Evolutionary conservation across 2,797 vertebrate genomes (phyloP).

Genomic region (Danionella dracula): DNA sequence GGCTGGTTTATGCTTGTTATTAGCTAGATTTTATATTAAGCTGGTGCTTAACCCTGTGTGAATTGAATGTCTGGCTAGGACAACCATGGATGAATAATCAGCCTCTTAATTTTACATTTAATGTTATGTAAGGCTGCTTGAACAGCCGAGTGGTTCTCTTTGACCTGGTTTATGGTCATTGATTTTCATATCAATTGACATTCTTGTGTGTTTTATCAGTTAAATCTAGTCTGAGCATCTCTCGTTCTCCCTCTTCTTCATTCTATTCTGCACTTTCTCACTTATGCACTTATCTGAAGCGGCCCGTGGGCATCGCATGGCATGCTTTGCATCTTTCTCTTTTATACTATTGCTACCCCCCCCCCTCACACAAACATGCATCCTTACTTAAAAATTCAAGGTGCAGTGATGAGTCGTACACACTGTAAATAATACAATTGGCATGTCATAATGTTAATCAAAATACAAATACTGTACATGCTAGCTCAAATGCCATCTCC

Average conservation of each 20-base stretch:
- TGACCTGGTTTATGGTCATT: neutral
- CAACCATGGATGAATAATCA: no score
- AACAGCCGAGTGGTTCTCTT: neutral
- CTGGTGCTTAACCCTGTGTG: no score
- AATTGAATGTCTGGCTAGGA: no score
- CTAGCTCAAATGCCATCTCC: no score
- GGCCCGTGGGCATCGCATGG: conserved; percentile 30
- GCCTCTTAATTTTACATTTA: neutral
- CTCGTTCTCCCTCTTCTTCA: conserved; percentile 24
- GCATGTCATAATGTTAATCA: no score
- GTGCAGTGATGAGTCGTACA: no score
- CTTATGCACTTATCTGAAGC: conserved; percentile 9
- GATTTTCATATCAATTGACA: neutral
- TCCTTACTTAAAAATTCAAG: no score
- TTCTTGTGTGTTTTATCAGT: neutral
- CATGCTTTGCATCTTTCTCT: conserved; percentile 28
- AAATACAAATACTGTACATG: no score
- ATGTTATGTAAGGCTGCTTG: neutral
- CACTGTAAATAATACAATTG: no score
- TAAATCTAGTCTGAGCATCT: conserved; percentile 24
- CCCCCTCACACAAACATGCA: conserved; percentile 32
- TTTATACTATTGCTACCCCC: conserved; percentile 20
- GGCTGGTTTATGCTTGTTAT: no score
- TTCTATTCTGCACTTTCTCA: conserved; percentile 1
- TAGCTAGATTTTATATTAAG: no score